These are phyloP conservation scores for Ligdia adustata DNA, from an alignment of 2,888 invertebrate genomes.

Conservation along the genomic window DNA sequence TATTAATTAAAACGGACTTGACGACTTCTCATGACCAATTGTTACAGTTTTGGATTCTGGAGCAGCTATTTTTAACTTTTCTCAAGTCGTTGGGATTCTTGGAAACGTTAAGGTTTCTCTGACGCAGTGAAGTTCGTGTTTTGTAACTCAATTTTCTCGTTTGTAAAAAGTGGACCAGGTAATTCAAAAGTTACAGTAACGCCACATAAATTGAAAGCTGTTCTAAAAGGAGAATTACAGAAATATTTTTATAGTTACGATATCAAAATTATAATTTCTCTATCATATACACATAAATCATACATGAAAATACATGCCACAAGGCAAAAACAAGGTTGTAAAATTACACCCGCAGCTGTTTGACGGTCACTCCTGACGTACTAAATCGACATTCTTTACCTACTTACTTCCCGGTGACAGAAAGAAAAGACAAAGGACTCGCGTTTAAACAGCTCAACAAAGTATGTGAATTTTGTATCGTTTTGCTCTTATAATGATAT, in stretches of 20 bases:
- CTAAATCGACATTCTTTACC: conserved; percentile 9
- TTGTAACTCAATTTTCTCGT: conserved; percentile 8
- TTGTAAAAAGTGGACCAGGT: too few species aligned
- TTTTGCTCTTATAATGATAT: too few species aligned
- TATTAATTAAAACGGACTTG: conserved; percentile 72
- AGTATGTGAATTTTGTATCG: too few species aligned
- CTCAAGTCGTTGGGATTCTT: conserved; percentile 43
- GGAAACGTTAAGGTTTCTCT: conserved; percentile 23
- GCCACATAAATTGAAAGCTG: too few species aligned
- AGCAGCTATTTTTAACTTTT: conserved; percentile 63
- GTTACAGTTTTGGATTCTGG: conserved; percentile 66
- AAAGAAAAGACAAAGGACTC: neutral
- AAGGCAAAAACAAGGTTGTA: conserved; percentile 41
- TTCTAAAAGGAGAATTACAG: too few species aligned
- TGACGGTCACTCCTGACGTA: conserved; percentile 30
- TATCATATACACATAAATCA: too few species aligned
- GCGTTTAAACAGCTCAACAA: too few species aligned
- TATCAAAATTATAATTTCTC: too few species aligned
- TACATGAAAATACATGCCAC: conserved; percentile 18
- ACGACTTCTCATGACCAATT: conserved; percentile 62
- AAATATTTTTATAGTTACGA: too few species aligned
- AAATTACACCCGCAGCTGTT: conserved; percentile 37
- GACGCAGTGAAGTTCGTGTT: conserved; percentile 13
- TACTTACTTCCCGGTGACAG: conserved; percentile 5
- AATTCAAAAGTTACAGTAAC: too few species aligned